A percentile compares a stretch with the other conserved stretches of the same genome.
Conservation (phyloP, 1,140 invertebrate genomes). For the Melitaea cinxia region DNA sequence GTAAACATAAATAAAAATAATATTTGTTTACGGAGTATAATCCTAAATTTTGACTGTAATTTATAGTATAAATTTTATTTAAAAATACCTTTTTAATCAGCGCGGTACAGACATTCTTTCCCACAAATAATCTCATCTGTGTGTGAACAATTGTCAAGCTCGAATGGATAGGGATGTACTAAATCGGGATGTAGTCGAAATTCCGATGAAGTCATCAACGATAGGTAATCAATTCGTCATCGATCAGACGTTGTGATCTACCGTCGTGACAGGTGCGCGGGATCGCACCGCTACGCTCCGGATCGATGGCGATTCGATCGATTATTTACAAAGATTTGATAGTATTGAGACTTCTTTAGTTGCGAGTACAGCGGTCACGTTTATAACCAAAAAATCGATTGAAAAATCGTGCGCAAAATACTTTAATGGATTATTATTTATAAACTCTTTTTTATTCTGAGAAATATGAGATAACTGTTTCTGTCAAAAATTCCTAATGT, state of each 20-base stretch:
- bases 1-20: constrained; percentile 17
- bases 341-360: constrained; percentile 44
- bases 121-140: constrained; percentile 15
- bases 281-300: constrained; percentile 55
- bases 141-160: constrained; percentile 21
- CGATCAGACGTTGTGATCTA: constrained; percentile 71
- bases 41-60: constrained; percentile 6
- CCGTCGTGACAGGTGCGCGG: constrained; percentile 71
- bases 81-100: neutral
- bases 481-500: no score
- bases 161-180: constrained; percentile 26
- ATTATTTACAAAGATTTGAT: constrained; percentile 66
- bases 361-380: constrained; percentile 56
- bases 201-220: constrained; percentile 71
- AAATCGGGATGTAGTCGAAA: constrained; percentile 53
- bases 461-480: no score
- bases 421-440: constrained; percentile 22
- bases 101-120: constrained; percentile 7
- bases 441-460: neutral
- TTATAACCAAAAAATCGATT: constrained; percentile 65
- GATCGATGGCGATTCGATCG: constrained; percentile 59
- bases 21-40: constrained; percentile 11
- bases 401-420: constrained; percentile 67
- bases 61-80: constrained; percentile 4
- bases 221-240: constrained; percentile 73